These are phyloP conservation scores for Poeciliopsis presidionis DNA, from an alignment of 2,797 vertebrate genomes.

Conservation along the genomic window DNA sequence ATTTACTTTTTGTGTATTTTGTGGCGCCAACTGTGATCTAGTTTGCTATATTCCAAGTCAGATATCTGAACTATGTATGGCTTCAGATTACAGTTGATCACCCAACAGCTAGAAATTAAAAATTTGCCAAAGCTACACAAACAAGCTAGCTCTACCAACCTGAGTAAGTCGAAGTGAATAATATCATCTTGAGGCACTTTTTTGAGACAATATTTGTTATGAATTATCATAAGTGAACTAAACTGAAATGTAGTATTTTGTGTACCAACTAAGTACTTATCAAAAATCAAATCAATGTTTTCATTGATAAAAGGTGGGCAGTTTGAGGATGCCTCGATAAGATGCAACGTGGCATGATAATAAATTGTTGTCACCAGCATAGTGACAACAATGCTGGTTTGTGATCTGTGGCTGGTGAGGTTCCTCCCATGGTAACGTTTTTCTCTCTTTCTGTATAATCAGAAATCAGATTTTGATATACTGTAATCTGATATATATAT, in stretches of 20 bases:
- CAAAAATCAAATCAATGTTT: background rate
- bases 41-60: background rate
- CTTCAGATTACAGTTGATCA: background rate
- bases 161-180: background rate
- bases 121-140: background rate
- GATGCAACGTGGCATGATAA: background rate
- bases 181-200: background rate
- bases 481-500: too few relatives aligned
- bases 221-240: background rate
- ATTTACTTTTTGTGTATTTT: background rate
- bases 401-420: background rate
- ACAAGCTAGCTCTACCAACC: background rate
- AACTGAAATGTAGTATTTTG: background rate
- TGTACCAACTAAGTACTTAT: background rate
- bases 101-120: background rate
- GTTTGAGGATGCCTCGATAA: background rate
- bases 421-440: background rate
- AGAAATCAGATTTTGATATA: background rate
- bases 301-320: background rate
- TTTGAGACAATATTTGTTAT: background rate
- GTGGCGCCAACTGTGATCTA: background rate
- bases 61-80: background rate
- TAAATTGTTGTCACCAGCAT: background rate
- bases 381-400: background rate
- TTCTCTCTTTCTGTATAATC: background rate